phyloP scores from a whole-genome alignment of 2,888 invertebrate genomes.

The Stenolophus ochropezus region DNA sequence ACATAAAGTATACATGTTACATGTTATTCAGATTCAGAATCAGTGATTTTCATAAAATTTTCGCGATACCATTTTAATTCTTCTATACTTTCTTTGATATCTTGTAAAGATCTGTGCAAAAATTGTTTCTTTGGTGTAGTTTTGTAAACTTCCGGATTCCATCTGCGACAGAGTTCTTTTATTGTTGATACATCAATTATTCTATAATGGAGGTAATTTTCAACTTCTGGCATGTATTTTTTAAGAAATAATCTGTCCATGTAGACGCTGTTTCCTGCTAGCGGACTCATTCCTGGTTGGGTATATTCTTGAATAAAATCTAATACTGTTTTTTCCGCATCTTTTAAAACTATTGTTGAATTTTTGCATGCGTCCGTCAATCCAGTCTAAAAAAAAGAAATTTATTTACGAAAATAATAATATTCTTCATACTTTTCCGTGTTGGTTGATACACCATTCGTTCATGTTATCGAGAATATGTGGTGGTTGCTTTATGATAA shows the following conservation, averaged over 20 bases:
- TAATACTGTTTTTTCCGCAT: conserved; percentile 84
- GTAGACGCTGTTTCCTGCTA: conserved; percentile 93
- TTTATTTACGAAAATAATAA: background rate
- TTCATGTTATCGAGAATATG: conserved; percentile 84
- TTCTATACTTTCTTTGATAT: conserved; percentile 89
- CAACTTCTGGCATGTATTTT: conserved; percentile 87
- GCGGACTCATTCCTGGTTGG: conserved; percentile 78
- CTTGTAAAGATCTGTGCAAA: conserved; percentile 85
- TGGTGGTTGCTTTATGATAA: conserved; percentile 87
- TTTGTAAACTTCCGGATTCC: conserved; percentile 81
- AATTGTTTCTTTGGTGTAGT: conserved; percentile 79
- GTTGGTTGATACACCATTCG: conserved; percentile 89
- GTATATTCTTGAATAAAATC: conserved; percentile 81
- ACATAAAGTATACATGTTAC: background rate
- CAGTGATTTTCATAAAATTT: conserved; percentile 77
- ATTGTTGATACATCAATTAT: conserved; percentile 94
- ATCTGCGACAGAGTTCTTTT: conserved; percentile 88
- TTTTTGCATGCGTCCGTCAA: conserved; percentile 82
- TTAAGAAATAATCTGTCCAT: conserved; percentile 89
- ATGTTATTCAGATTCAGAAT: background rate
- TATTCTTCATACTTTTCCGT: conserved; percentile 79
- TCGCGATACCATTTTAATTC: conserved; percentile 88
- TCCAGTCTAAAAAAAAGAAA: conserved; percentile 80
- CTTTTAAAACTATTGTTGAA: conserved; percentile 79
- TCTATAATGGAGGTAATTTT: conserved; percentile 90